Conservation (phyloP, 2,888 invertebrate species). For the Heliconius sara region DNA sequence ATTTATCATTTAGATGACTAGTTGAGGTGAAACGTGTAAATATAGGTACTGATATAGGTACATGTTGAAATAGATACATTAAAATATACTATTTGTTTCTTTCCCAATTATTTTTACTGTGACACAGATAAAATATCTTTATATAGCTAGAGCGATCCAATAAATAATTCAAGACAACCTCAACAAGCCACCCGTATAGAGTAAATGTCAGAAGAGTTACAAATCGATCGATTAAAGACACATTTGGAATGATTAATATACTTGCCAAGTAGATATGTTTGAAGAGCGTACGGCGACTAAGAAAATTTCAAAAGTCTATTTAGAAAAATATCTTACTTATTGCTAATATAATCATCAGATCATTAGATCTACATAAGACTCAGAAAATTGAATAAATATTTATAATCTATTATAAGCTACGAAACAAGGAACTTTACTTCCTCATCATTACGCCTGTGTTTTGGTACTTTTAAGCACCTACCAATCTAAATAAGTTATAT, state of each 20-base stretch:
- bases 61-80: background rate
- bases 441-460: conserved; percentile 22
- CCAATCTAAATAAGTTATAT: conserved; percentile 28
- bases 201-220: conserved; percentile 27
- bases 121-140: background rate
- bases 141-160: background rate
- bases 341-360: conserved; percentile 33
- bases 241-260: conserved; percentile 77
- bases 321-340: conserved; percentile 36
- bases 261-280: conserved; percentile 73
- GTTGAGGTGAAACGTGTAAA: background rate
- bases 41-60: background rate
- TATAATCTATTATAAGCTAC: conserved; percentile 30
- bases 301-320: conserved; percentile 50
- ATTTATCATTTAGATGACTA: background rate
- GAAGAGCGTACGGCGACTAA: conserved; percentile 62
- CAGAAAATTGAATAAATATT: conserved; percentile 25
- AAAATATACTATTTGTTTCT: background rate
- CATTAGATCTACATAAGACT: conserved; percentile 32
- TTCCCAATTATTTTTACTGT: background rate
- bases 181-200: conserved; percentile 20
- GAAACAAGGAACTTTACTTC: conserved; percentile 27
- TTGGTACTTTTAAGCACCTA: conserved; percentile 39
- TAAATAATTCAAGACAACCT: conserved; percentile 15
- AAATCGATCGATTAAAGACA: conserved; percentile 48